phyloP scores from a whole-genome alignment of 2,888 invertebrate genomes.

The Litoditis marina region DNA sequence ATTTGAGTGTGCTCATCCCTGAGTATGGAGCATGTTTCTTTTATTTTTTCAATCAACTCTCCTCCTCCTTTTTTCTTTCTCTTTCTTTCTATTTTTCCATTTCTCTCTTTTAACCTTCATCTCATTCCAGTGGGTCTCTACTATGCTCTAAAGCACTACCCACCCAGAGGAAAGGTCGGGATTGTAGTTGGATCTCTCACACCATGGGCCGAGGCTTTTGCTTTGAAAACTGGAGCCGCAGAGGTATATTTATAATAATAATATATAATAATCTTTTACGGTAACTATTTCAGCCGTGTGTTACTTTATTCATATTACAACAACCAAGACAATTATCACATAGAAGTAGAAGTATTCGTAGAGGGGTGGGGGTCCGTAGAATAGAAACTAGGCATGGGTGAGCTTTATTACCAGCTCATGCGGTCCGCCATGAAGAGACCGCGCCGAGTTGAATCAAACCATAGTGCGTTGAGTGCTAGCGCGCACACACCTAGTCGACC shows the following conservation, averaged over 20 bases:
- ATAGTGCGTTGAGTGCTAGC: too few relatives aligned
- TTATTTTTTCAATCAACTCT: constrained; percentile 12
- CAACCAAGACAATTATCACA: too few relatives aligned
- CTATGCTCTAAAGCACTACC: constrained; percentile 14
- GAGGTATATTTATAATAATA: constrained; percentile 8
- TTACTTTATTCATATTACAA: too few relatives aligned
- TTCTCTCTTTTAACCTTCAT: background rate
- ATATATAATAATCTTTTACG: too few relatives aligned
- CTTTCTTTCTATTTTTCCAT: constrained; percentile 6
- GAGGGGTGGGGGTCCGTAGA: too few relatives aligned
- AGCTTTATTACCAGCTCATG: too few relatives aligned
- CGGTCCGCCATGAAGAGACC: too few relatives aligned
- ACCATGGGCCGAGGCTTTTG: constrained; percentile 27
- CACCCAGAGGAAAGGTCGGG: constrained; percentile 13
- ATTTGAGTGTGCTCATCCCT: constrained; percentile 3
- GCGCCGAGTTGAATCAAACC: too few relatives aligned
- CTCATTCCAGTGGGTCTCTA: constrained; percentile 6
- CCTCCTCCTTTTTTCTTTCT: constrained; percentile 7
- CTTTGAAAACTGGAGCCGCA: constrained; percentile 12
- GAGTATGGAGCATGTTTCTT: background rate
- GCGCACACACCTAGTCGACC: too few relatives aligned
- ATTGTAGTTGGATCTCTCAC: constrained; percentile 24
- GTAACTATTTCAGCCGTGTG: too few relatives aligned
- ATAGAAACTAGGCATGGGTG: too few relatives aligned
- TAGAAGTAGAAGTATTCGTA: too few relatives aligned